Conservation (phyloP, 2,113 vertebrate species). For the Morone saxatilis region DNA sequence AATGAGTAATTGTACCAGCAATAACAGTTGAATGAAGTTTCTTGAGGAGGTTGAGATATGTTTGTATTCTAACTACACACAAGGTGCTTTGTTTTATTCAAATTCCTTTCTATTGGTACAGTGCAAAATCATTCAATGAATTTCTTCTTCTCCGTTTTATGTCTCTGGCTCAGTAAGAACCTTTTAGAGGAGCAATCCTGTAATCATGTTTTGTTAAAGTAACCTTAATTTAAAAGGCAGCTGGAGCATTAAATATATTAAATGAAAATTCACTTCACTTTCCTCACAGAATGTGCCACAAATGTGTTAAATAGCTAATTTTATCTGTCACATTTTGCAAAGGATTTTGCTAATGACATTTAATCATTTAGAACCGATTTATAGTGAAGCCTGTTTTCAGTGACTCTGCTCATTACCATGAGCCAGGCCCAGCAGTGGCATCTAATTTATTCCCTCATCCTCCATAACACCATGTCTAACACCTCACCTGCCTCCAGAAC, state of each 20-base stretch:
- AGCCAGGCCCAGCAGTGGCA: not conserved
- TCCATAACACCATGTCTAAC: not conserved
- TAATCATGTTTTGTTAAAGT: not conserved
- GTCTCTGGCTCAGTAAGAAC: not conserved
- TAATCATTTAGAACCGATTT: not conserved
- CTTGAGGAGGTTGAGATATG: not conserved
- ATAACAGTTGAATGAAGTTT: not conserved
- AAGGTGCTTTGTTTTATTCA: not conserved
- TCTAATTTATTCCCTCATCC: not conserved
- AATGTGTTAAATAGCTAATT: too few species aligned
- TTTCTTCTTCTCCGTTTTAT: not conserved
- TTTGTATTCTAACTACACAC: constrained; percentile 3
- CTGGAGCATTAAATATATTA: not conserved
- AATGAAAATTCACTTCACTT: too few species aligned
- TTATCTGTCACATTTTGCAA: not conserved
- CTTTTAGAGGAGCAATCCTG: not conserved
- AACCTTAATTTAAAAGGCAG: not conserved
- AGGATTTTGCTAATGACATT: not conserved
- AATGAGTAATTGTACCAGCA: not conserved
- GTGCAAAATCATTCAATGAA: not conserved
- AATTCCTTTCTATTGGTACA: not conserved
- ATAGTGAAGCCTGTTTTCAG: not conserved
- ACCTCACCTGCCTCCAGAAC: not conserved
- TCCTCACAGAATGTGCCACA: not conserved
- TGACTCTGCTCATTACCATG: not conserved